phyloP scores from a whole-genome alignment of 1,140 invertebrate genomes.

The Varroa destructor region DNA sequence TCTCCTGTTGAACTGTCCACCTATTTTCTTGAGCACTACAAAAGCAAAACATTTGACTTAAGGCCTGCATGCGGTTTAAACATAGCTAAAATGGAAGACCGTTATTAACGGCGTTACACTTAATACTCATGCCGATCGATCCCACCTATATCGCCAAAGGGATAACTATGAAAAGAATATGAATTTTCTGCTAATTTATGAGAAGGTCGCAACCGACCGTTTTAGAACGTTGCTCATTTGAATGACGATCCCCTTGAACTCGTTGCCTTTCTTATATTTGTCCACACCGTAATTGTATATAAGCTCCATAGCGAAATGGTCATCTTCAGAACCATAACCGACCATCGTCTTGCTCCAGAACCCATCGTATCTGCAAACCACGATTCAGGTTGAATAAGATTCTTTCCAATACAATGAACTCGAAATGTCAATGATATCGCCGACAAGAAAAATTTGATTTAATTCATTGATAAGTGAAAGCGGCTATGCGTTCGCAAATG shows the following conservation, averaged over 20 bases:
- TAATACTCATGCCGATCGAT: no score
- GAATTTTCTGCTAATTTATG: not conserved
- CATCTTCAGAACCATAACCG: slow-evolving; percentile 87
- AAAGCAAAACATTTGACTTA: not conserved
- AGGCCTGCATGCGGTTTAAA: no score
- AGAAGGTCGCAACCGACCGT: not conserved
- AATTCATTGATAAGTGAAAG: no score
- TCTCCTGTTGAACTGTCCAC: slow-evolving; percentile 53
- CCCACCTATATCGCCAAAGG: no score
- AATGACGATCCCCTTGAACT: slow-evolving; percentile 48
- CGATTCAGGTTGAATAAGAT: slow-evolving; percentile 32
- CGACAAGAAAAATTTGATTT: no score
- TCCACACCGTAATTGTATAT: slow-evolving; percentile 94
- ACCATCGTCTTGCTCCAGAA: slow-evolving; percentile 99
- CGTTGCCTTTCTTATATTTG: slow-evolving; percentile 70
- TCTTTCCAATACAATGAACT: no score
- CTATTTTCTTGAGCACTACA: slow-evolving; percentile 50
- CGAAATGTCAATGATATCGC: no score
- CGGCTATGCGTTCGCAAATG: no score
- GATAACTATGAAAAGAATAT: not conserved
- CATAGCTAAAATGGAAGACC: not conserved
- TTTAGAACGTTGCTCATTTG: not conserved
- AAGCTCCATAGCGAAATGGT: slow-evolving; percentile 87
- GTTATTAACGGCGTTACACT: no score
- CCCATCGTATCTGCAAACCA: slow-evolving; percentile 73